Conservation (phyloP, 2,888 invertebrate genomes). For the Eretmocerus hayati region DNA sequence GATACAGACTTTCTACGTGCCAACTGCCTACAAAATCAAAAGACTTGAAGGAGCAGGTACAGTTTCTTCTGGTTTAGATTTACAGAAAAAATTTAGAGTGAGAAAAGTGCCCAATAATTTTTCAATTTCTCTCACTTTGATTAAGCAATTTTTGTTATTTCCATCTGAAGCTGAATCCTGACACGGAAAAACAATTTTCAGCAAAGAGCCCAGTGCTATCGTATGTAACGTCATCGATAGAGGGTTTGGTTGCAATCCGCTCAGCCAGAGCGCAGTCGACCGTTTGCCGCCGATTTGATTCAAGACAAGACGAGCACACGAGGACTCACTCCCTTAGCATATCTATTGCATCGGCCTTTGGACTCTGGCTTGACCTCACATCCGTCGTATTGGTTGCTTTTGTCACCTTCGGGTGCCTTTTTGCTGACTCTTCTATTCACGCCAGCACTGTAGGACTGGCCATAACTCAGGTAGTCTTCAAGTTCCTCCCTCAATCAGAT, state of each 20-base stretch:
- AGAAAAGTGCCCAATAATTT: background rate
- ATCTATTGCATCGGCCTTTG: slow-evolving; percentile 57
- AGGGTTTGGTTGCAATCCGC: slow-evolving; percentile 81
- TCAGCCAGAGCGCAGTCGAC: slow-evolving; percentile 67
- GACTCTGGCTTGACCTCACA: slow-evolving; percentile 59
- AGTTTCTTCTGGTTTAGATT: slow-evolving; percentile 17
- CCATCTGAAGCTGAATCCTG: too few species aligned
- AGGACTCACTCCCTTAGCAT: slow-evolving; percentile 57
- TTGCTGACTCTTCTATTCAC: slow-evolving; percentile 48
- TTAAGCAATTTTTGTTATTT: too few species aligned
- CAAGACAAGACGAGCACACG: slow-evolving; percentile 63
- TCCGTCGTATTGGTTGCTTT: slow-evolving; percentile 57
- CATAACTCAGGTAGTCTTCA: slow-evolving; percentile 61
- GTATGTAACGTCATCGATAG: slow-evolving; percentile 78
- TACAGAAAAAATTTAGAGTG: too few species aligned
- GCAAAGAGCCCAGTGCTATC: slow-evolving; percentile 81
- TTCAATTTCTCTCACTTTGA: too few species aligned
- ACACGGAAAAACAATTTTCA: slow-evolving; percentile 17
- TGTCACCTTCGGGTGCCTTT: slow-evolving; percentile 59
- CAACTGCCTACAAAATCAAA: slow-evolving; percentile 67
- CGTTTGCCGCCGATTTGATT: slow-evolving; percentile 69
- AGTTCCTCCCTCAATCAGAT: too few species aligned
- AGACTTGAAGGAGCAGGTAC: slow-evolving; percentile 53
- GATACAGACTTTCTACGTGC: slow-evolving; percentile 61
- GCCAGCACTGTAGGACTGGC: slow-evolving; percentile 68